Evolutionary conservation across 2,113 vertebrate species (phyloP), one percentile per base, ranked within the genome.

Genomic region (Chamaetylas fuelleborni): DNA sequence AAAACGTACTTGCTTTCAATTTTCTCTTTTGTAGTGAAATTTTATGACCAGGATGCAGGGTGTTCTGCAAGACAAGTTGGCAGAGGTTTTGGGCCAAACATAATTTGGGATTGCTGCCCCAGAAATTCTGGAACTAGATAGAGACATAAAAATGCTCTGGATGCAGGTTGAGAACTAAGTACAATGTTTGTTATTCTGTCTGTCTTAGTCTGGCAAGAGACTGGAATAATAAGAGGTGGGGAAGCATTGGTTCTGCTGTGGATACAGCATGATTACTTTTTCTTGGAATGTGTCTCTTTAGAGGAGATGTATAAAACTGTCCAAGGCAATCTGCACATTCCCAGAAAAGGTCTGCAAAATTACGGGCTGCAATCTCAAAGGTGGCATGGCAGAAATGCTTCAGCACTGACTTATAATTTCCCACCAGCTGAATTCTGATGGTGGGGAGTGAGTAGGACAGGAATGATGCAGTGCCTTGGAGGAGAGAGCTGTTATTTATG

Each of bases 101-200:
- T 70, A 86, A 78, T 92, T 88, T 81, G 86, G 87, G 76, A 92
- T 60, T 0, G 2, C 60, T 93, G 90, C 82, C 76, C 42, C 51
- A 43, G 85, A 90, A 93, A 88, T 86, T 47, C 64, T 86, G 88
- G 85, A 96, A 73, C 13, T 20, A 86, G 69, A 66, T 1, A 81
- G 76, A 94, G 71, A 51, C 56, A 88, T 58, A 83, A 94, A 96
- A 97, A 78, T 10, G n/a, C 69, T 61, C 61, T 90, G 86, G 28
- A 26, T 53, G 66, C 57, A 73, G 64, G 82, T 83, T 91, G 90
- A 82, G 95, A 83, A 95, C 64, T 24, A 93, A 96, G 89, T 60
- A 56, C 76, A 84, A 34, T 57, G 93, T 96, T 96, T 96, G 70
- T 92, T 96, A 94, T 93, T 86, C 82, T 66, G 82, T 88, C 93